Conservation (phyloP, 1,140 invertebrate species). For the Ceratosolen fusciceps region DNA sequence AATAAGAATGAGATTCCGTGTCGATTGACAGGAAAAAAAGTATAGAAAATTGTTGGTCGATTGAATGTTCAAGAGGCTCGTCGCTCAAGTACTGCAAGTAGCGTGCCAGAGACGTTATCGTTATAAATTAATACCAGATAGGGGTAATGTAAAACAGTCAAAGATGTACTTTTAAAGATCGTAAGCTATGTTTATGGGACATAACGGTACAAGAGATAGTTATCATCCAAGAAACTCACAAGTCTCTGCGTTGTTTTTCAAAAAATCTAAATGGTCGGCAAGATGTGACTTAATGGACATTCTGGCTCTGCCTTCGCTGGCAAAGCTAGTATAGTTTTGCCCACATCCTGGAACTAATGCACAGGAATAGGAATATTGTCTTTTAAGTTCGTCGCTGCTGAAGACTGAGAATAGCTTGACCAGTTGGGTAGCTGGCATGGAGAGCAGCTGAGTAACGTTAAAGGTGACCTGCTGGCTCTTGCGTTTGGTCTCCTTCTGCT, state of each 20-base stretch:
- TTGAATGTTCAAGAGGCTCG: too few relatives aligned
- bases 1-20: slow-evolving; percentile 28
- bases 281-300: slow-evolving; percentile 74
- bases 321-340: slow-evolving; percentile 74
- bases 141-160: too few relatives aligned
- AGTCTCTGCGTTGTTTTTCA: slow-evolving; percentile 63
- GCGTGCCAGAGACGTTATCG: too few relatives aligned
- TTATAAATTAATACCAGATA: too few relatives aligned
- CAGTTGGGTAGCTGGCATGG: slow-evolving; percentile 72
- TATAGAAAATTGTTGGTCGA: too few relatives aligned
- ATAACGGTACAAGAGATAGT: too few relatives aligned
- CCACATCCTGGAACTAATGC: slow-evolving; percentile 70
- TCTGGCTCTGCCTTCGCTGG: slow-evolving; percentile 73
- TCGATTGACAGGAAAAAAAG: too few relatives aligned
- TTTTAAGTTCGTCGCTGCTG: slow-evolving; percentile 73
- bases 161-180: too few relatives aligned
- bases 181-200: too few relatives aligned
- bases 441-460: slow-evolving; percentile 69
- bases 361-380: slow-evolving; percentile 74
- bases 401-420: slow-evolving; percentile 75
- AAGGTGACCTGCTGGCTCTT: slow-evolving; percentile 63
- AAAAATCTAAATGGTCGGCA: slow-evolving; percentile 68
- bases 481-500: slow-evolving; percentile 56
- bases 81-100: too few relatives aligned
- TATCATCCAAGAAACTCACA: too few relatives aligned